These are phyloP conservation scores for Sebastes nivosus DNA, from an alignment of 2,797 vertebrate genomes.

Conservation along the genomic window DNA sequence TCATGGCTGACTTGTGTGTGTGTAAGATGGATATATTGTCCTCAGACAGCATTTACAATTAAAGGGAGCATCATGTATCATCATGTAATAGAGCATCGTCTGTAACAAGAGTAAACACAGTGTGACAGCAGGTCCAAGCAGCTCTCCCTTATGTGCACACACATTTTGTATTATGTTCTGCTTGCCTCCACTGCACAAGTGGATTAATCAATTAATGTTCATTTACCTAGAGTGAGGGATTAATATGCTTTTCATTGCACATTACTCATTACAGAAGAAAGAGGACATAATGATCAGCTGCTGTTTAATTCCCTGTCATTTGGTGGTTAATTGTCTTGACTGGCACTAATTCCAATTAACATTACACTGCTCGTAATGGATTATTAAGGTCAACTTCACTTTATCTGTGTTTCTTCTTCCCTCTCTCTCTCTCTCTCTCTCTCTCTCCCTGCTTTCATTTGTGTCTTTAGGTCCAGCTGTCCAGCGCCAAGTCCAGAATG, in stretches of 20 bases:
- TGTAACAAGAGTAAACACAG: slow-evolving; percentile 18
- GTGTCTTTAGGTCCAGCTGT: slow-evolving; percentile 88
- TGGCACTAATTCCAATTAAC: slow-evolving; percentile 53
- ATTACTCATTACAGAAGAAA: slow-evolving; percentile 36
- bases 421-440: too few relatives aligned
- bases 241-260: slow-evolving; percentile 47
- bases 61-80: neutral
- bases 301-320: slow-evolving; percentile 51
- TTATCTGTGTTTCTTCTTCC: slow-evolving; percentile 5
- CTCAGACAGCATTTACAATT: neutral
- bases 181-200: neutral
- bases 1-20: neutral
- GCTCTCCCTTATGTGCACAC: neutral
- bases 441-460: slow-evolving; percentile 17
- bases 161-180: neutral
- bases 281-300: slow-evolving; percentile 38
- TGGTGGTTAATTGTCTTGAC: slow-evolving; percentile 46
- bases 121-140: neutral
- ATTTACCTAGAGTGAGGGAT: slow-evolving; percentile 35
- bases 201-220: slow-evolving; percentile 27
- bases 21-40: neutral
- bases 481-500: slow-evolving; percentile 96
- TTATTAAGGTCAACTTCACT: slow-evolving; percentile 27
- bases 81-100: neutral
- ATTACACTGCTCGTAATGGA: slow-evolving; percentile 22